Evolutionary conservation across 1,140 invertebrate genomes (phyloP).

Genomic region (Lordiphosa collinella): DNA sequence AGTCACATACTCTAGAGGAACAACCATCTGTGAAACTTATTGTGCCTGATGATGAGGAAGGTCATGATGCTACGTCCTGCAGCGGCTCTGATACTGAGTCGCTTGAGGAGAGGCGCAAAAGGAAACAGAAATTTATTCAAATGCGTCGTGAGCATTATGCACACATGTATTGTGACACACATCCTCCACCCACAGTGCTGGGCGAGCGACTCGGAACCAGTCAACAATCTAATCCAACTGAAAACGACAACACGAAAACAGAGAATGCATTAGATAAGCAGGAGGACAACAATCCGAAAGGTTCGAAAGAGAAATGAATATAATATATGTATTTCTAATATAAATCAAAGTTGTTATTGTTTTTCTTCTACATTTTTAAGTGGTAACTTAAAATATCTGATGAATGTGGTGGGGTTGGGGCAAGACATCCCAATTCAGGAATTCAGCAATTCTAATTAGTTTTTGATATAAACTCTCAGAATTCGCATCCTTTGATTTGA

Average conservation of each 20-base stretch:
- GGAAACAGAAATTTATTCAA: slow-evolving; percentile 34
- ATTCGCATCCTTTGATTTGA: too few relatives aligned
- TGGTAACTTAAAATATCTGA: too few relatives aligned
- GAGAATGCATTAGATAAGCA: too few relatives aligned
- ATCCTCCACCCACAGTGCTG: slow-evolving; percentile 1
- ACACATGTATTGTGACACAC: slow-evolving; percentile 25
- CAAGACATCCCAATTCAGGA: too few relatives aligned
- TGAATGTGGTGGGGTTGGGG: too few relatives aligned
- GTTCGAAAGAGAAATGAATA: neutral
- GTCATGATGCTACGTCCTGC: neutral
- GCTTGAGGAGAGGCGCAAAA: slow-evolving; percentile 14
- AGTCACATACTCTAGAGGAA: neutral
- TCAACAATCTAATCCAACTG: neutral
- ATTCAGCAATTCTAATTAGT: too few relatives aligned
- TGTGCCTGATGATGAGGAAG: slow-evolving; percentile 4
- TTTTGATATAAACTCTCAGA: too few relatives aligned
- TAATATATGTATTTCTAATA: too few relatives aligned
- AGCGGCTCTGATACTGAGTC: slow-evolving; percentile 25
- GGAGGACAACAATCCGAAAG: neutral
- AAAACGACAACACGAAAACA: neutral
- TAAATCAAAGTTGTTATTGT: too few relatives aligned
- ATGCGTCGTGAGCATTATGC: slow-evolving; percentile 51
- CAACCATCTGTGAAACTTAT: slow-evolving; percentile 25
- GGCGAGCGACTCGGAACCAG: neutral
- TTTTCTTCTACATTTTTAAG: too few relatives aligned